Conservation (phyloP, 2,888 invertebrate genomes). For the Odontothrips loti region DNA sequence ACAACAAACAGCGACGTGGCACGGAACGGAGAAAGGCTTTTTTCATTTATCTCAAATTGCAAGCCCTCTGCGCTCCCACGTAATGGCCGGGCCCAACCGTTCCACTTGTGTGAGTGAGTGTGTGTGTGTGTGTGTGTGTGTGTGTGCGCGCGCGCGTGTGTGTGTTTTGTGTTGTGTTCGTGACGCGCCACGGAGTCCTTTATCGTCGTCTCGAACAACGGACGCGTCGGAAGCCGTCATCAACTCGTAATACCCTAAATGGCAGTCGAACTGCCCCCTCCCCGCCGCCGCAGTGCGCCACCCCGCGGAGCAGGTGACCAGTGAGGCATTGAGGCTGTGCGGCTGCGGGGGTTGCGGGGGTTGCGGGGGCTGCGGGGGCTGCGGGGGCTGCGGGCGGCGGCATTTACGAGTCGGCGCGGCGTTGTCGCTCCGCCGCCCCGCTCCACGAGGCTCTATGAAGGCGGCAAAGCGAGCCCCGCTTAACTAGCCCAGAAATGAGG, state of each 20-base stretch:
- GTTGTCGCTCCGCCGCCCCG: no score
- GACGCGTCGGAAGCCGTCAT: neutral
- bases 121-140: no score
- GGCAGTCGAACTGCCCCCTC: neutral
- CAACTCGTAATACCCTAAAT: slow-evolving; percentile 6
- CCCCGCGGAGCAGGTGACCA: neutral
- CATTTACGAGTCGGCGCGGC: no score
- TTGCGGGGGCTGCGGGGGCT: no score
- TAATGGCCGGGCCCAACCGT: neutral
- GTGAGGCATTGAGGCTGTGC: no score
- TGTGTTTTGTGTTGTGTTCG: neutral
- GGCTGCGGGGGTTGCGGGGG: no score
- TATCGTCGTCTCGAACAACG: neutral
- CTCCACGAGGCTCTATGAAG: no score
- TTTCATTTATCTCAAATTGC: neutral
- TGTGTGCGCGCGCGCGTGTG: no score
- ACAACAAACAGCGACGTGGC: neutral
- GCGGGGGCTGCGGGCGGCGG: no score
- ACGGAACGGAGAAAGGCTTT: neutral
- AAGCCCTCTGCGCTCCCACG: slow-evolving; percentile 11
- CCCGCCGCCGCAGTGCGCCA: neutral
- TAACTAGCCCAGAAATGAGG: no score
- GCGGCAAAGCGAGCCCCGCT: no score
- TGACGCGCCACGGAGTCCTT: neutral
- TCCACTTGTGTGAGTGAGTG: no score